phyloP scores from a whole-genome alignment of 2,888 invertebrate genomes.

The Drosophila hawaiiensis region DNA sequence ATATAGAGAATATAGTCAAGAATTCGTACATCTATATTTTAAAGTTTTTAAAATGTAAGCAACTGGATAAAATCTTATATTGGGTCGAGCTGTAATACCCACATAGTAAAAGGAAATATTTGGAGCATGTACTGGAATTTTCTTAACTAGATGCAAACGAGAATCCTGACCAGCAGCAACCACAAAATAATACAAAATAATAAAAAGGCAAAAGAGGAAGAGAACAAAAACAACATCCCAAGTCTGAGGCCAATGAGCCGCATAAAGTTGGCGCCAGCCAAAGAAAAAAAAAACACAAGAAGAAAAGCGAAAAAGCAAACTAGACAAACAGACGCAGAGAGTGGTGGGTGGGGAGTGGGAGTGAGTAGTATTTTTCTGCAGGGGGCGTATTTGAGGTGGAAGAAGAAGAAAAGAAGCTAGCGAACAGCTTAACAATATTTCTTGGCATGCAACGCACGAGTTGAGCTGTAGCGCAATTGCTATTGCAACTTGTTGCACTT shows the following conservation, averaged over 20 bases:
- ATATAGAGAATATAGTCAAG: neutral
- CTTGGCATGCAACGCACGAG: constrained; percentile 25
- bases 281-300: constrained; percentile 9
- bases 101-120: neutral
- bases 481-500: constrained; percentile 75
- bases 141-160: constrained; percentile 14
- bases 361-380: neutral
- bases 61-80: neutral
- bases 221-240: constrained; percentile 23
- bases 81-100: neutral
- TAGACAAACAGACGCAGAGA: constrained; percentile 32
- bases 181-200: constrained; percentile 19
- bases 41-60: neutral
- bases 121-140: neutral
- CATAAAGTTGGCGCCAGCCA: constrained; percentile 73
- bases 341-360: neutral
- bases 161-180: constrained; percentile 68
- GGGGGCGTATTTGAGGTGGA: neutral
- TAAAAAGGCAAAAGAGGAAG: neutral
- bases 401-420: neutral
- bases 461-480: constrained; percentile 3
- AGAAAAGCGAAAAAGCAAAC: constrained; percentile 19
- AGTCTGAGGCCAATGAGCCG: constrained; percentile 42
- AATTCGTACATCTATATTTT: neutral
- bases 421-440: neutral